Base-by-base conservation (phyloP, 2,113 vertebrate genomes). In the Seriola rivoliana region DNA sequence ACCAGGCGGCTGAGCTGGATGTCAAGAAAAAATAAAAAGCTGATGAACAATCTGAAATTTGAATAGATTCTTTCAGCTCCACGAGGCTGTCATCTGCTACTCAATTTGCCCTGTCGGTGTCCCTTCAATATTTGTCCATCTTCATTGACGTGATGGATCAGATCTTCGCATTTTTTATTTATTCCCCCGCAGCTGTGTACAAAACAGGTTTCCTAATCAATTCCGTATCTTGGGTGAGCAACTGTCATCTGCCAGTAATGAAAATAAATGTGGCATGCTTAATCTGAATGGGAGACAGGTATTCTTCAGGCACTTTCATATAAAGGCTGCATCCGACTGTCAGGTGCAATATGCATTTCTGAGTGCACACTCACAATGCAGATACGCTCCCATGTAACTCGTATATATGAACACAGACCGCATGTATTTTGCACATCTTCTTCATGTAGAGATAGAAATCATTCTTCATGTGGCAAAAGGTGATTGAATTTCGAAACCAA, bases 211-310 rank as follows among this genome's bases (percentile, higher is more conserved):
- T 90, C 75, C 88, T 90, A 85, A 94, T 93, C 91, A 93, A 78
- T 89, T 86, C 86, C 8, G 42, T 69, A 82, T 89, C 84, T 82
- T 75, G 84, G 85, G 80, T 84, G 86, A 89, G 80, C 84, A 83
- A 88, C 87, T 92, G 93, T 93, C 93, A 94, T 85, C 90, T 89
- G 89, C 83, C 81, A 57, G 89, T 93, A 94, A 95, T 93, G 91
- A 93, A 94, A 93, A 94, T 91, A 92, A 93, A 95, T 94, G 93
- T 2, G 80, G 79, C 87, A 4, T 55, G 65, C 78, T 71, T 84
- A 84, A 89, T 89, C 75, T 82, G 86, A 44, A 63, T 52, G 58
- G 58, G 64, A 82, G 91, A 85, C 86, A 89, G 73, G 84, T 92
- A 88, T 91, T 90, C 70, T 87, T 85, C 83, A 85, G 74, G 54